phyloP scores from a whole-genome alignment of 2,888 invertebrate species.

The Corythucha ciliata region DNA sequence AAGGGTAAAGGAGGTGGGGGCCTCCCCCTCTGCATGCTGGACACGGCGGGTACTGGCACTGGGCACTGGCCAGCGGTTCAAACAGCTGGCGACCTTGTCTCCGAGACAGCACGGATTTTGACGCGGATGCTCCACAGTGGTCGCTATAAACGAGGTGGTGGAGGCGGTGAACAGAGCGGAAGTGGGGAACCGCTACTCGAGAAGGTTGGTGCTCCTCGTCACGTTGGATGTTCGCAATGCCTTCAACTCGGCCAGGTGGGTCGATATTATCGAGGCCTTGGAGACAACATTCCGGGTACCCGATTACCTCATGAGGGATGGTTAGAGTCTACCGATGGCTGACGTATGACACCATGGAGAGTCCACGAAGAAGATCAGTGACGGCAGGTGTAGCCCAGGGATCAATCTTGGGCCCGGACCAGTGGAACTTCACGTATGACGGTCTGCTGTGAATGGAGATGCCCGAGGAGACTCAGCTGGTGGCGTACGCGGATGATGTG shows the following conservation, averaged over 20 bases:
- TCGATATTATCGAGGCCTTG: slow-evolving; percentile 24
- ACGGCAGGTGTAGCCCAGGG: slow-evolving; percentile 31
- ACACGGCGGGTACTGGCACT: slow-evolving; percentile 29
- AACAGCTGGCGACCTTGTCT: slow-evolving; percentile 25
- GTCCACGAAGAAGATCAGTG: slow-evolving; percentile 19
- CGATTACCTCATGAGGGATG: slow-evolving; percentile 29
- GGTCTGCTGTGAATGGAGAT: slow-evolving; percentile 17
- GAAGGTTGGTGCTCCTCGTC: slow-evolving; percentile 10
- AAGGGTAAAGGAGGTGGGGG: slow-evolving; percentile 34
- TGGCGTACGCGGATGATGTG: slow-evolving; percentile 18
- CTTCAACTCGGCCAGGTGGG: slow-evolving; percentile 33
- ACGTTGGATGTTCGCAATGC: slow-evolving; percentile 28
- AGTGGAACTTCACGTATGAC: slow-evolving; percentile 33
- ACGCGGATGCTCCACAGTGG: slow-evolving; percentile 29
- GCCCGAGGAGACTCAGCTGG: slow-evolving; percentile 5
- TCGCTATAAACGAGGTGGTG: slow-evolving; percentile 25
- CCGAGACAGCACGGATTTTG: slow-evolving; percentile 31
- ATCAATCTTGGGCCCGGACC: slow-evolving; percentile 31
- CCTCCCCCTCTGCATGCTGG: slow-evolving; percentile 35
- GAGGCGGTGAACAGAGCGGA: slow-evolving; percentile 5
- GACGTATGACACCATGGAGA: slow-evolving; percentile 27
- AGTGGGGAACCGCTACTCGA: not conserved
- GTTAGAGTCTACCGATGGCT: slow-evolving; percentile 30
- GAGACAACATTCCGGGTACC: slow-evolving; percentile 19
- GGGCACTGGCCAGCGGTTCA: slow-evolving; percentile 32